Conservation (phyloP, 2,888 invertebrate species). For the Ophioninae sp. region DNA sequence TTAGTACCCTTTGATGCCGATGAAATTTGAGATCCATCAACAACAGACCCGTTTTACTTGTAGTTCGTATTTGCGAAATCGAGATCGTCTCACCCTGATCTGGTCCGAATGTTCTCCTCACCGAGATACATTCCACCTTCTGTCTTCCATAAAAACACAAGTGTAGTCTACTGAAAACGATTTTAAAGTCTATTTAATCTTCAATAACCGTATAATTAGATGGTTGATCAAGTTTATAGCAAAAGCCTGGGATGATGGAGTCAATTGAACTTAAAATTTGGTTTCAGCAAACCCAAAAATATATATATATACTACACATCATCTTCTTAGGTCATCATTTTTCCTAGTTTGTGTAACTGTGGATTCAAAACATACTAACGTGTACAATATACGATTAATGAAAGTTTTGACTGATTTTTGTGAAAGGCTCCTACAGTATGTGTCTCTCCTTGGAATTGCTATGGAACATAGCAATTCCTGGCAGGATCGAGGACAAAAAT, state of each 20-base stretch:
- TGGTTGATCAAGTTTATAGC: no score
- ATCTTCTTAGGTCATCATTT: no score
- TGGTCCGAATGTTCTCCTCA: not conserved
- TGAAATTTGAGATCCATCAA: constrained; percentile 52
- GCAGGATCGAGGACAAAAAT: constrained; percentile 40
- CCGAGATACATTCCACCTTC: not conserved
- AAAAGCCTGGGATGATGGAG: no score
- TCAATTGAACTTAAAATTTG: no score
- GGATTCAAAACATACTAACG: not conserved
- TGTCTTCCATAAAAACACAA: not conserved
- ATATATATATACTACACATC: no score
- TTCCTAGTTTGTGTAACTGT: not conserved
- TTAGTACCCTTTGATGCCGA: constrained; percentile 52
- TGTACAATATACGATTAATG: not conserved
- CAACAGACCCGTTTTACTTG: constrained; percentile 30
- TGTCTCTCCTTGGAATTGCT: not conserved
- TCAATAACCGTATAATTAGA: no score
- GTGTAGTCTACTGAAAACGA: not conserved
- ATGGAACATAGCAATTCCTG: not conserved
- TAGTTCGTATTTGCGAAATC: constrained; percentile 24
- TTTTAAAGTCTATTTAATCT: no score
- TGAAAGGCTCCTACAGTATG: not conserved
- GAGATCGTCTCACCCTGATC: constrained; percentile 4
- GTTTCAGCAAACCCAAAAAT: no score
- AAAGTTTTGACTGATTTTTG: not conserved